Base-by-base conservation (phyloP, 2,888 invertebrate genomes). In the Subacronicta megacephala region DNA sequence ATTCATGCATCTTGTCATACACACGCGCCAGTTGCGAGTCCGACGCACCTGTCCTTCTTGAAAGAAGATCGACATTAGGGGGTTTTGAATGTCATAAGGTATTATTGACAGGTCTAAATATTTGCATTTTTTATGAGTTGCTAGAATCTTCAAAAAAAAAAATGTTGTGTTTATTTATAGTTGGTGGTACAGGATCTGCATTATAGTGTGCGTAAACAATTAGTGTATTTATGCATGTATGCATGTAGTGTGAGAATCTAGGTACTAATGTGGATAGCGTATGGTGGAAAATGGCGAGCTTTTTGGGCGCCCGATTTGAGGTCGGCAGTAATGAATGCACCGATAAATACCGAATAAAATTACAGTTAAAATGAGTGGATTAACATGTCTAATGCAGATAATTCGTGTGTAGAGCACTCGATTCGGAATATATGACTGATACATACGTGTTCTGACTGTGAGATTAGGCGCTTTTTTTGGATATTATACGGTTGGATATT, bases 331-430 rank as follows among this genome's bases (percentile, higher is more conserved):
- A 93, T 94, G 94, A 94, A 94, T 93, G 93, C 93, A 86, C 90
- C 93, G 93, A 94, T 94, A 94, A 94, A 94, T 94, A 94, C 93
- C 89, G 93, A 93, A 93, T 94, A 94, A 94, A 94, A 94, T 93
- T 94, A 94, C 92, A 90, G 93, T 93, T 93, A 93, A 93, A 94
- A 94, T 93, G 93, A 93, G 92, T 92, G 92, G 93, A 94, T 94
- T 94, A 93, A 94, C 94, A 93, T 94, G 93, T 94, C 94, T 94
- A 94, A 94, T 94, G 92, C 94, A 93, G 91, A 92, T 92, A 92
- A 90, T 93, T 91, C 91, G 88, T 84, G 89, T 89, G 89, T 88
- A 88, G 88, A 79, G 82, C 81, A 84, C 87, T 88, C 87, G 84
- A 86, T 84, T 86, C 85, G 81, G 87, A 85, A 85, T 87, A 88